Conservation (phyloP, 2,797 vertebrate genomes). For the Pagetopsis macropterus region DNA sequence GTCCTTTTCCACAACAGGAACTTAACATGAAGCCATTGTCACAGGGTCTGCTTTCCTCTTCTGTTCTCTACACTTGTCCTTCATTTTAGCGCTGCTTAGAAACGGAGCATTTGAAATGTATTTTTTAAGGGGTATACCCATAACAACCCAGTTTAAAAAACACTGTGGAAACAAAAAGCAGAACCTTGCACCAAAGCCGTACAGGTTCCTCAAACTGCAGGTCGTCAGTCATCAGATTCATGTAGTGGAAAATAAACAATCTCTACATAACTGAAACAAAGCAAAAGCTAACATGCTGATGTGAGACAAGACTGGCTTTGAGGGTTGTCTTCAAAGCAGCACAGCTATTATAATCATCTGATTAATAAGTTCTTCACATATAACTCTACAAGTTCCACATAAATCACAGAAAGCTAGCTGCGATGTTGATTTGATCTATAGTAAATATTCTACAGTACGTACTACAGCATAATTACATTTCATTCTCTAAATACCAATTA, state of each 20-base stretch:
- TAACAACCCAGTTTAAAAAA: neutral
- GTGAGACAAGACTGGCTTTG: neutral
- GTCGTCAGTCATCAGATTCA: neutral
- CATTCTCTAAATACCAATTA: slow-evolving; percentile 19
- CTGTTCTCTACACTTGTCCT: neutral
- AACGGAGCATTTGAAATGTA: too few species aligned
- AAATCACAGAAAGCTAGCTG: slow-evolving; percentile 15
- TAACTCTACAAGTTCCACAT: slow-evolving; percentile 6
- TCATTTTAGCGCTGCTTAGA: too few species aligned
- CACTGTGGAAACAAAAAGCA: neutral
- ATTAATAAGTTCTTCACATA: slow-evolving; percentile 37
- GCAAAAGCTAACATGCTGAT: slow-evolving; percentile 4
- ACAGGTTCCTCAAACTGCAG: neutral
- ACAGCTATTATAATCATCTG: slow-evolving; percentile 32
- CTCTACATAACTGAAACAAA: neutral
- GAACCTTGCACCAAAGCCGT: neutral
- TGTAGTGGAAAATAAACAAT: neutral
- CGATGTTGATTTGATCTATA: slow-evolving; percentile 30
- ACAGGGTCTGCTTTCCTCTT: neutral
- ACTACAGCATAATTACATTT: slow-evolving; percentile 25
- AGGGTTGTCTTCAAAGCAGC: slow-evolving; percentile 15
- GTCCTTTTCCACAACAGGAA: slow-evolving; percentile 18
- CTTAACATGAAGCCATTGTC: neutral
- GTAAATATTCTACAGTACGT: slow-evolving; percentile 35
- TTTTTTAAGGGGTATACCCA: neutral